Conservation (phyloP, 2,797 vertebrate genomes). For the Muscicapa striata region DNA sequence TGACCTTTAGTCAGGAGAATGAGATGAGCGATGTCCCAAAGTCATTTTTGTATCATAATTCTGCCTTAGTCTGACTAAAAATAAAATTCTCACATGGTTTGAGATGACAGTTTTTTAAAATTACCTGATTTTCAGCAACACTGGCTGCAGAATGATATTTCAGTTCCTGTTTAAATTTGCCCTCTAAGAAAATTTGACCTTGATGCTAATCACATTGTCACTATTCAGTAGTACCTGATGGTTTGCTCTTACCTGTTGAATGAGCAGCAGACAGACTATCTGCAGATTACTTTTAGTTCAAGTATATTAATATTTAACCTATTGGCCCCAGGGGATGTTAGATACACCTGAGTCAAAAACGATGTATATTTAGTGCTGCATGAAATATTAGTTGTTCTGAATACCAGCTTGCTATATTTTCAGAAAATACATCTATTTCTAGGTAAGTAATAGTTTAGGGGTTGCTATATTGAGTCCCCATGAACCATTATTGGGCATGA, state of each 20-base stretch:
- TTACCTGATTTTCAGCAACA: no score
- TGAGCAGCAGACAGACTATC: not conserved
- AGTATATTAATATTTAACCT: not conserved
- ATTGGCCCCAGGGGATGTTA: not conserved
- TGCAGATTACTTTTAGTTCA: not conserved
- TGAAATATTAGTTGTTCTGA: not conserved
- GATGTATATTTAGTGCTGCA: not conserved
- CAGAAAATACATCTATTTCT: not conserved
- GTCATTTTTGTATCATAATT: not conserved
- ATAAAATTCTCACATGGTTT: conserved; percentile 27
- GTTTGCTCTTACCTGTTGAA: not conserved
- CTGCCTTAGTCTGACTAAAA: conserved; percentile 10
- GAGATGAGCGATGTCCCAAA: not conserved
- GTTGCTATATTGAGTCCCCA: not conserved
- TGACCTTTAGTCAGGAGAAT: not conserved
- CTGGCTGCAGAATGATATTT: not conserved
- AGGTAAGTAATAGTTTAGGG: not conserved
- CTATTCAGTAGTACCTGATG: not conserved
- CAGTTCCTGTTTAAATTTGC: not conserved
- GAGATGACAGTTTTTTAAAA: not conserved
- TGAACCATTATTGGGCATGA: not conserved
- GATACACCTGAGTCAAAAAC: fast-evolving
- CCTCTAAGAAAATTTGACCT: conserved; percentile 9
- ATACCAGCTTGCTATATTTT: not conserved
- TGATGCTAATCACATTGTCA: not conserved